Conservation (phyloP, 2,113 vertebrate genomes). For the Pelecanus crispus region DNA sequence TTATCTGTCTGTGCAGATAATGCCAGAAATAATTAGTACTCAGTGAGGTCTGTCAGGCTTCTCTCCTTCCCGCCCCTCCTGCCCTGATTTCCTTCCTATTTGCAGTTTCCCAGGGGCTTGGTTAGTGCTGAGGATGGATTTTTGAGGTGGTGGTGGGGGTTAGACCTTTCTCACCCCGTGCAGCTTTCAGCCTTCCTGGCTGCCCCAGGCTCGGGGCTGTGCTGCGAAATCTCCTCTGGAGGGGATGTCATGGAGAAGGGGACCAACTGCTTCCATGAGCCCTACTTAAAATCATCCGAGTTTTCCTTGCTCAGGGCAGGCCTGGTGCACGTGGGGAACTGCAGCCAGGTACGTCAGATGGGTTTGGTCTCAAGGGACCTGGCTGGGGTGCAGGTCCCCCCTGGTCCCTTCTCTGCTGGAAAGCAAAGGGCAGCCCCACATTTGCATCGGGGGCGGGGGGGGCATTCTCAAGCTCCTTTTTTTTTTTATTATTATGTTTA, state of each 20-base stretch:
- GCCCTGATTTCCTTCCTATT: not conserved
- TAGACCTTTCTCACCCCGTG: not conserved
- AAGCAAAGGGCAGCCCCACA: not conserved
- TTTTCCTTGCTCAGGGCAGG: not conserved
- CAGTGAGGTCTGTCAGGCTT: not conserved
- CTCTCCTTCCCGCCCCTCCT: not conserved
- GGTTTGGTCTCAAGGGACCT: not conserved
- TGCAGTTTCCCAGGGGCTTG: not conserved
- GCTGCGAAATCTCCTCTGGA: not conserved
- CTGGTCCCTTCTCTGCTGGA: not conserved
- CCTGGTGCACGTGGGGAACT: accelerated
- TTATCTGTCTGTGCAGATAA: conserved; percentile 48
- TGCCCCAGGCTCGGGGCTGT: not conserved
- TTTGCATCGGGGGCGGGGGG: not conserved
- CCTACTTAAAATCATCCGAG: not conserved
- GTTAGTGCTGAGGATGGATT: not conserved
- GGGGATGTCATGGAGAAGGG: not conserved
- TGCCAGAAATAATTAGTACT: conserved; percentile 56
- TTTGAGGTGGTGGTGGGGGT: not conserved
- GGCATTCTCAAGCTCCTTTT: not conserved
- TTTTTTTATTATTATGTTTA: not conserved
- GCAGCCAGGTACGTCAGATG: accelerated
- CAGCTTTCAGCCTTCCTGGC: not conserved
- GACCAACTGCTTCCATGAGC: accelerated
- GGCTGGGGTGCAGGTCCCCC: not conserved